Evolutionary conservation across 2,113 vertebrate genomes (phyloP), one percentile per base, ranked within the genome.

Genomic region (Neolamprologus longior): DNA sequence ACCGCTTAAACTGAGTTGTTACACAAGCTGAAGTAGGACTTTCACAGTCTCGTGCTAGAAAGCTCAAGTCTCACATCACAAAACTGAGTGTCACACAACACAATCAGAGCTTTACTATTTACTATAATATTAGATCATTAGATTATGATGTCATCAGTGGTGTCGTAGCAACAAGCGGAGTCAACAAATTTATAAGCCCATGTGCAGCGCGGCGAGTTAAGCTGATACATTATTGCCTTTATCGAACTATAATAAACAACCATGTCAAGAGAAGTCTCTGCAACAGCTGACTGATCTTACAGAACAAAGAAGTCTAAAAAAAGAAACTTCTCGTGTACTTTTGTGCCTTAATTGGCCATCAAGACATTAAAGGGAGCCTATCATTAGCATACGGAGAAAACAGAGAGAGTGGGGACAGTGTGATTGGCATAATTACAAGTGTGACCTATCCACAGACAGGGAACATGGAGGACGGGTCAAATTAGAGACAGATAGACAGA

Each of bases 381-480:
- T 91, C 79, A 93, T 94, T 93, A 86, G 85, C 90, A 92, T 91
- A 91, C 45, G 31, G 86, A 88, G 88, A 86, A 81, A 89, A 85
- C 10, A 24, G 53, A 80, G 80, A 71, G 71, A 84, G 79, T 68
- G 21, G 68, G 80, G 83, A 85, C 89, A 61, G 90, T 50, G 79
- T 85, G 91, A 93, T 80, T 89, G 92, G 92, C 94, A 93, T 91
- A 88, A 93, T 93, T 95, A 95, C 90, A 94, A 90, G 82, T 63
- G 58, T 95, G 95, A 95, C 95, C 94, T 95, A 94, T 95, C 66
- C 85, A 28, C 90, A 89, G 91, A 92, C 91, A 61, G 91, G 45
- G 86, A 94, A 95, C 93, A 95, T 17, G 88, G 80, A 13, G 71
- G 31, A 80, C 9, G 61, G 86, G 92, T 88, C 93, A 89, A 90